Evolutionary conservation across 2,797 vertebrate species (phyloP).

Genomic region (Enteromius anoplus): DNA sequence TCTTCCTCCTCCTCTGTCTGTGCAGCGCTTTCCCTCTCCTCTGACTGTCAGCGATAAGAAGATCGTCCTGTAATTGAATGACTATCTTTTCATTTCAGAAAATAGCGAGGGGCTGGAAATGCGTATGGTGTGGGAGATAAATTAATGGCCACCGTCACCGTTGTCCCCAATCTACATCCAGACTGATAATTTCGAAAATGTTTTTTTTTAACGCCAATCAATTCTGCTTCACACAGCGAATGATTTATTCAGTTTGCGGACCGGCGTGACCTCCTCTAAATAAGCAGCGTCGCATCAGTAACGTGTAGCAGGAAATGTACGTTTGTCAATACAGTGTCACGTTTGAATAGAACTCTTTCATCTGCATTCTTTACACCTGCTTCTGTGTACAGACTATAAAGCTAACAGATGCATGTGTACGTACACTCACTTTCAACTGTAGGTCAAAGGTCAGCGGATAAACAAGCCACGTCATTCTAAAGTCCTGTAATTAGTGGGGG

Average conservation of each 20-base stretch:
- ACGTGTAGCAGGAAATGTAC: neutral
- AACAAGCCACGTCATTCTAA: neutral
- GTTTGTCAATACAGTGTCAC: neutral
- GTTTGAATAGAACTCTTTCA: neutral
- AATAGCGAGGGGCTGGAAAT: slow-evolving; percentile 30
- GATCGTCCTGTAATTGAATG: slow-evolving; percentile 78
- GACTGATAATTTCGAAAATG: slow-evolving; percentile 13
- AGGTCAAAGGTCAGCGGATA: slow-evolving; percentile 45
- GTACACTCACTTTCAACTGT: neutral
- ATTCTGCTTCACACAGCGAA: slow-evolving; percentile 11
- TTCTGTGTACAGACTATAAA: slow-evolving; percentile 34
- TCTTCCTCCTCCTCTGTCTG: neutral
- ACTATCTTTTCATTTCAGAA: slow-evolving; percentile 63
- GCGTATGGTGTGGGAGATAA: slow-evolving; percentile 37
- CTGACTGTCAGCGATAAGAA: slow-evolving; percentile 92
- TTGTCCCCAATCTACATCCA: slow-evolving; percentile 22
- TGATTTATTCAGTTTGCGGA: slow-evolving; percentile 18
- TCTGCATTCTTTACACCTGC: slow-evolving; percentile 21
- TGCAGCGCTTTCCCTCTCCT: slow-evolving; percentile 59
- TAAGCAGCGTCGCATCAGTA: neutral
- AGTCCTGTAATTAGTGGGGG: neutral
- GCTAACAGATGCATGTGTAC: neutral
- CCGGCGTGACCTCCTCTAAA: slow-evolving; percentile 1
- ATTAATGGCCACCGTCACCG: slow-evolving; percentile 19
- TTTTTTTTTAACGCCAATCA: slow-evolving; percentile 36